These are phyloP conservation scores for Troides aeacus DNA, from an alignment of 2,888 invertebrate species.

Conservation along the genomic window DNA sequence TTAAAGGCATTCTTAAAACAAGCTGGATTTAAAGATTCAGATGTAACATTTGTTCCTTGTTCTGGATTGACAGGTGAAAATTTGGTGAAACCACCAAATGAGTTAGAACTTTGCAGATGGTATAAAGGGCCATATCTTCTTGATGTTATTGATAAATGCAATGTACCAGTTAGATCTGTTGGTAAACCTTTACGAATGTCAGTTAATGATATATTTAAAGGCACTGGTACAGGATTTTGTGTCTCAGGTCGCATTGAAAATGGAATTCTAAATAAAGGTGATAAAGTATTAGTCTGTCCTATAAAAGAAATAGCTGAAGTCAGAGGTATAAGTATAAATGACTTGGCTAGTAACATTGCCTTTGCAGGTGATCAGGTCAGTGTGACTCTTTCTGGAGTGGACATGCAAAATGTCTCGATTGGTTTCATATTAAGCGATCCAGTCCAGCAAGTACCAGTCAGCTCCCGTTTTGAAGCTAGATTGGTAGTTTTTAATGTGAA, in stretches of 20 bases:
- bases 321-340: conserved; percentile 88
- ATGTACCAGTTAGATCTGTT: conserved; percentile 91
- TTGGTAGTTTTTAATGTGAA: conserved; percentile 96
- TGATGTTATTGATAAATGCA: conserved; percentile 92
- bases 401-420: conserved; percentile 90
- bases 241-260: conserved; percentile 95
- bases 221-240: conserved; percentile 93
- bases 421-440: conserved; percentile 95
- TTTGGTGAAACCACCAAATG: conserved; percentile 84
- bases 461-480: conserved; percentile 91
- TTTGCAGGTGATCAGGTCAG: conserved; percentile 97
- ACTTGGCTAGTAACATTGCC: conserved; percentile 83
- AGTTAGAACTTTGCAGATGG: conserved; percentile 83
- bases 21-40: conserved; percentile 93
- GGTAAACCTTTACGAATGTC: conserved; percentile 94
- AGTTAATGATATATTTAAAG: conserved; percentile 97
- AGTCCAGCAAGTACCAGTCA: conserved; percentile 87
- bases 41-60: conserved; percentile 95
- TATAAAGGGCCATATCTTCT: conserved; percentile 92
- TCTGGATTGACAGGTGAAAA: conserved; percentile 98
- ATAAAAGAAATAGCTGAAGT: conserved; percentile 90
- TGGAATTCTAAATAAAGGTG: conserved; percentile 91
- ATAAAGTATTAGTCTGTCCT: conserved; percentile 93
- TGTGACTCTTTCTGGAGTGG: conserved; percentile 89
- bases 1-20: conserved; percentile 91